A percentile compares a stretch with the other conserved stretches of the same genome.
These are phyloP conservation scores for Drosophila virilis DNA, from an alignment of 1,140 invertebrate species.

Conservation along the genomic window DNA sequence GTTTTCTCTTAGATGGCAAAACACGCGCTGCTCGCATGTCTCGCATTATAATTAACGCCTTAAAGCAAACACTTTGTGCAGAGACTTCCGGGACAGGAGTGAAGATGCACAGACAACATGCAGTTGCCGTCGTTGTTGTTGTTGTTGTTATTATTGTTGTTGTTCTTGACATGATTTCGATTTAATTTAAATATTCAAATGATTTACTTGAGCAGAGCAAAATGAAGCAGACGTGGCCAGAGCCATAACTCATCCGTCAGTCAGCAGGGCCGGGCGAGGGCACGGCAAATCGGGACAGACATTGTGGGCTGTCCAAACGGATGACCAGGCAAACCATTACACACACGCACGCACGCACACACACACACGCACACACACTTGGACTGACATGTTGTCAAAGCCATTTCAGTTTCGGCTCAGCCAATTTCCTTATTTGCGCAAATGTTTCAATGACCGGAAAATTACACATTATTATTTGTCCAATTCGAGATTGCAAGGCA, in stretches of 20 bases:
- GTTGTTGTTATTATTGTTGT: constrained; percentile 24
- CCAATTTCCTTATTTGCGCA: constrained; percentile 77
- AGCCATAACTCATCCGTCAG: constrained; percentile 67
- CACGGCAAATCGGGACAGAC: constrained; percentile 1
- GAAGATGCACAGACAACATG: background rate
- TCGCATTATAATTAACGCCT: constrained; percentile 71
- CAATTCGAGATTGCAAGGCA: constrained; percentile 43
- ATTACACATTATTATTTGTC: constrained; percentile 80
- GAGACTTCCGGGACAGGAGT: constrained; percentile 30
- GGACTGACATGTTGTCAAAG: constrained; percentile 55
- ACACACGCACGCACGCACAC: constrained; percentile 6
- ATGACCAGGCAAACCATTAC: constrained; percentile 26
- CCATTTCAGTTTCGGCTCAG: constrained; percentile 56
- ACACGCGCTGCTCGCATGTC: constrained; percentile 40
- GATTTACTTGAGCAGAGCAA: constrained; percentile 66
- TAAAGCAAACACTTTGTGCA: constrained; percentile 28
- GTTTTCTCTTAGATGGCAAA: constrained; percentile 30
- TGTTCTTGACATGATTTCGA: constrained; percentile 55
- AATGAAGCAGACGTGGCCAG: constrained; percentile 50
- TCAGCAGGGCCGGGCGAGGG: background rate
- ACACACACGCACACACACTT: background rate
- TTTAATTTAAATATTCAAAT: constrained; percentile 81
- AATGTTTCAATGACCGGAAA: constrained; percentile 80
- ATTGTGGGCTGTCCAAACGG: constrained; percentile 24
- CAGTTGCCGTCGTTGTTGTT: constrained; percentile 7